These are phyloP conservation scores for Lerista edwardsae DNA, from an alignment of 2,797 vertebrate genomes.

Conservation along the genomic window DNA sequence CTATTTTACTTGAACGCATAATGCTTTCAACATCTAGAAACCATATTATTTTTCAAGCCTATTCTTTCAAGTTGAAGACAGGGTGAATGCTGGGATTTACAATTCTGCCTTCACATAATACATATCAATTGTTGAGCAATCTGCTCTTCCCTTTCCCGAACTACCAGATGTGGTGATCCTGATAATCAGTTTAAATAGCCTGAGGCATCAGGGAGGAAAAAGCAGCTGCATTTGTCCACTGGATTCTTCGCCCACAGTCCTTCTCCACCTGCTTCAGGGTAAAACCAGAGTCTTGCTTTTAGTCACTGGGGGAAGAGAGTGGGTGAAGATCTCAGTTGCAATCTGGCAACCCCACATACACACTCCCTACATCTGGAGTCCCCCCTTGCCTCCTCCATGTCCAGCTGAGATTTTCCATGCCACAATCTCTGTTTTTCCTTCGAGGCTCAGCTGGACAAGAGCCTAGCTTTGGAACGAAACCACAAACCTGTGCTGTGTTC, in stretches of 20 bases:
- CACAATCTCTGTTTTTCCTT: neutral
- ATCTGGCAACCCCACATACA: neutral
- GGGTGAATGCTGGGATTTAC: neutral
- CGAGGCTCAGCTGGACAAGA: neutral
- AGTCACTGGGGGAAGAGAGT: neutral
- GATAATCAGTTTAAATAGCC: neutral
- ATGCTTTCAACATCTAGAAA: neutral
- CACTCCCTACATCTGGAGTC: neutral
- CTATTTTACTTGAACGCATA: neutral
- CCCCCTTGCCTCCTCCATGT: neutral
- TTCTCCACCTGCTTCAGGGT: neutral
- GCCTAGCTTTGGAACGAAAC: constrained; percentile 11
- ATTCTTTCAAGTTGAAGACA: neutral
- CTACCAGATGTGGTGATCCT: neutral
- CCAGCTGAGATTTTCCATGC: neutral
- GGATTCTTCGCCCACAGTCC: neutral
- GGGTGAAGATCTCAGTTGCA: neutral
- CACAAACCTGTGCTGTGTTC: constrained; percentile 2
- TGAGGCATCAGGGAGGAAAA: neutral
- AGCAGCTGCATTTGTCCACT: neutral
- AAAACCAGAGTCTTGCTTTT: neutral
- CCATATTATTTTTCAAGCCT: neutral
- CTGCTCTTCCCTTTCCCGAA: too few species aligned
- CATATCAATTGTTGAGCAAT: neutral
- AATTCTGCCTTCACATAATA: neutral